These are phyloP conservation scores for Pseudomyrmex cubaensis DNA, from an alignment of 1,140 invertebrate species.

Conservation along the genomic window DNA sequence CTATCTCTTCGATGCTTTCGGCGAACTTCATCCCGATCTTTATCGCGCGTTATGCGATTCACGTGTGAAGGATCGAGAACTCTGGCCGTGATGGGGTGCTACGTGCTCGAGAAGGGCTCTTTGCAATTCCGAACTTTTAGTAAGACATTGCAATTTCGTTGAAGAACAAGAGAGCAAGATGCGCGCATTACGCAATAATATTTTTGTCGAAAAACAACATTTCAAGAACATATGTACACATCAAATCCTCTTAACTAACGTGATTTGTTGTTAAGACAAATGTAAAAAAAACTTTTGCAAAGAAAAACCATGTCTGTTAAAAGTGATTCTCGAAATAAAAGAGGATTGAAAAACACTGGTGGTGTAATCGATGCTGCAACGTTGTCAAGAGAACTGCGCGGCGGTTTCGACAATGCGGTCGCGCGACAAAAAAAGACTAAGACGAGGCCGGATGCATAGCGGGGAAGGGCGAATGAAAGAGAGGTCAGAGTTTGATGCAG, in stretches of 20 bases:
- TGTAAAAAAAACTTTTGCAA: background rate
- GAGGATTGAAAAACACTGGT: background rate
- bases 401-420: slow-evolving; percentile 45
- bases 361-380: slow-evolving; percentile 35
- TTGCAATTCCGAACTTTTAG: slow-evolving; percentile 50
- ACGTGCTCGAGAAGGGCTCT: slow-evolving; percentile 48
- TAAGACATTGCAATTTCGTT: slow-evolving; percentile 7
- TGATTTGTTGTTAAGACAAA: background rate
- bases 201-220: background rate
- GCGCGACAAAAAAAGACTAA: slow-evolving; percentile 52
- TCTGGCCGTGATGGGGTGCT: slow-evolving; percentile 26
- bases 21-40: slow-evolving; percentile 41
- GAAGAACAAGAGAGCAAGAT: background rate
- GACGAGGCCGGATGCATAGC: slow-evolving; percentile 29
- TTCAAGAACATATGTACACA: background rate
- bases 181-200: background rate
- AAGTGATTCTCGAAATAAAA: background rate
- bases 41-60: slow-evolving; percentile 56
- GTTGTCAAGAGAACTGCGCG: slow-evolving; percentile 17
- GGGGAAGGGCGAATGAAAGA: background rate
- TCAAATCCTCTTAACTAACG: background rate
- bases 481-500: slow-evolving; percentile 23
- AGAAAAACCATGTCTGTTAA: background rate
- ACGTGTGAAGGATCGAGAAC: slow-evolving; percentile 52
- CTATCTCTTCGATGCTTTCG: slow-evolving; percentile 38